Conservation (phyloP, 2,888 invertebrate species). For the Autographa gamma region DNA sequence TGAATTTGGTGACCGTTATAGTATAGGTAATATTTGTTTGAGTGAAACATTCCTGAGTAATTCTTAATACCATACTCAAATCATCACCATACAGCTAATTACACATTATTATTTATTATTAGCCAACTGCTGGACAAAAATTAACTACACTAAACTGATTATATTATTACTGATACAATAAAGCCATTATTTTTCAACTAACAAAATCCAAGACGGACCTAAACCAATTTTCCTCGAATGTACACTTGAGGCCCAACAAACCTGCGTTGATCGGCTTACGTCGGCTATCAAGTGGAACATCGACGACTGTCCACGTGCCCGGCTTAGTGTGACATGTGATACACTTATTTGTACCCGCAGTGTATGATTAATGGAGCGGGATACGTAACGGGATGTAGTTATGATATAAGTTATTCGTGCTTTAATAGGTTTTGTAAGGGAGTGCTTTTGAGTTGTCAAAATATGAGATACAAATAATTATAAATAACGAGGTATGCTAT, state of each 20-base stretch:
- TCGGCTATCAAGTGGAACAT: conserved; percentile 67
- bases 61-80: too few species aligned
- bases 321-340: conserved; percentile 77
- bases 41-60: too few species aligned
- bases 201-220: conserved; percentile 3
- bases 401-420: conserved; percentile 21
- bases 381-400: conserved; percentile 69
- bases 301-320: conserved; percentile 77
- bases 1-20: too few species aligned
- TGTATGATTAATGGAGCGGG: conserved; percentile 75
- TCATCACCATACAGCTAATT: too few species aligned
- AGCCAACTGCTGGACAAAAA: too few species aligned
- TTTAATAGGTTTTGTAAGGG: background rate
- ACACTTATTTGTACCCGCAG: conserved; percentile 72
- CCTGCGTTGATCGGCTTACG: conserved; percentile 81
- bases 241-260: conserved; percentile 70
- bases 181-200: background rate
- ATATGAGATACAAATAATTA: too few species aligned
- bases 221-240: conserved; percentile 48
- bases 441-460: too few species aligned
- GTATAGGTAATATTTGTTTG: too few species aligned
- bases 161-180: too few species aligned
- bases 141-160: too few species aligned
- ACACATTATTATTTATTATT: too few species aligned
- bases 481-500: too few species aligned